Conservation (phyloP, 2,113 vertebrate species). For the Gadus chalcogrammus region DNA sequence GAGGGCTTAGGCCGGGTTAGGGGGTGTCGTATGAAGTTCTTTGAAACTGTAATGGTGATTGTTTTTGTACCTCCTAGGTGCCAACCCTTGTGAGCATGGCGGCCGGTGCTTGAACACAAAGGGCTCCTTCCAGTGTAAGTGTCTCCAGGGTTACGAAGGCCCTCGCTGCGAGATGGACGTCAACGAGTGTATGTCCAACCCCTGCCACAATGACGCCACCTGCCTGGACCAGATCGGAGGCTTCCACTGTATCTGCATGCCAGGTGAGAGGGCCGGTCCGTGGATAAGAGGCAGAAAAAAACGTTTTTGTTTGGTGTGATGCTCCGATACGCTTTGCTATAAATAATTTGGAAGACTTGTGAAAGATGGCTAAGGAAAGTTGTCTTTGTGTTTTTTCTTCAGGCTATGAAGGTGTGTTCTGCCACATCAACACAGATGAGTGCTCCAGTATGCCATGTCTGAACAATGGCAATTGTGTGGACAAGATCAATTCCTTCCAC, state of each 20-base stretch:
- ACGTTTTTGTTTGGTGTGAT: no score
- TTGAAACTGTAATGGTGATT: no score
- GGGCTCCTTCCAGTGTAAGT: conserved; percentile 94
- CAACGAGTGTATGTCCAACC: conserved; percentile 94
- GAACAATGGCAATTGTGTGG: conserved; percentile 87
- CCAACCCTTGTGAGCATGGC: conserved; percentile 92
- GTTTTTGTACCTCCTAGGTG: conserved; percentile 68
- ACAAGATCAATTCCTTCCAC: conserved; percentile 93
- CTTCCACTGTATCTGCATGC: conserved; percentile 98
- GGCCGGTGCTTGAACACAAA: conserved; percentile 94
- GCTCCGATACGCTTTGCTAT: no score
- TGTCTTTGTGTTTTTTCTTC: conserved; percentile 10
- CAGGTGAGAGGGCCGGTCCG: conserved; percentile 68
- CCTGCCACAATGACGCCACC: conserved; percentile 94
- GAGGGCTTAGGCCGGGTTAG: no score
- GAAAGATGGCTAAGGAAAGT: conserved; percentile 62
- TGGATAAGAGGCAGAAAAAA: no score
- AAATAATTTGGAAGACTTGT: no score
- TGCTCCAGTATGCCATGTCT: conserved; percentile 91
- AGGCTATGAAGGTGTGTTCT: conserved; percentile 94
- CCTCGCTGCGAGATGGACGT: conserved; percentile 94
- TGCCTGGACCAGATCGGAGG: conserved; percentile 94
- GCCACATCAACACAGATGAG: conserved; percentile 89
- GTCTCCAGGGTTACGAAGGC: conserved; percentile 87
- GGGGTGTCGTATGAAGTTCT: no score